These are phyloP conservation scores for Augochlora pura DNA, from an alignment of 1,140 invertebrate genomes.

Conservation along the genomic window DNA sequence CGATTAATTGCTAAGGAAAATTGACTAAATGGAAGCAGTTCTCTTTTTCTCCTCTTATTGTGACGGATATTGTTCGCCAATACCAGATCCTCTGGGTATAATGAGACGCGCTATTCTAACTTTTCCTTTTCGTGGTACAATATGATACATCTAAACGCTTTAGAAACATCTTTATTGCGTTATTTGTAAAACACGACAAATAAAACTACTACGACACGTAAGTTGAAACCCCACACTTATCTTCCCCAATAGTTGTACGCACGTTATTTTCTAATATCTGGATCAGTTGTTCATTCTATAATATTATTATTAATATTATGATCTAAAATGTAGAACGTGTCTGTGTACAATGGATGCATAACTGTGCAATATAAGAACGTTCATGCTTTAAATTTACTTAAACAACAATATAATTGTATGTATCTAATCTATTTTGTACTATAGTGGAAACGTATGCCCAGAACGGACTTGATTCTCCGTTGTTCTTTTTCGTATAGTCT, in stretches of 20 bases:
- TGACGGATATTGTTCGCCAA: not conserved
- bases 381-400: too few relatives aligned
- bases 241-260: slow-evolving; percentile 2
- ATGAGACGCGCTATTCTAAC: slow-evolving; percentile 1
- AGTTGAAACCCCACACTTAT: slow-evolving; percentile 25
- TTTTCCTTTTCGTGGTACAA: slow-evolving; percentile 47
- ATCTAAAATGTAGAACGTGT: too few relatives aligned
- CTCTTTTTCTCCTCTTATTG: not conserved
- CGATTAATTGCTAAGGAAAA: not conserved
- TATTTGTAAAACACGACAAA: slow-evolving; percentile 67
- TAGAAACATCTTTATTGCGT: slow-evolving; percentile 61
- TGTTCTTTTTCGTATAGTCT: too few relatives aligned
- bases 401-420: too few relatives aligned
- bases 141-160: slow-evolving; percentile 60
- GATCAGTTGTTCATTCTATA: not conserved
- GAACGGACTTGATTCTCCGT: too few relatives aligned
- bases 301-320: too few relatives aligned
- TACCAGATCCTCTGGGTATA: slow-evolving; percentile 13
- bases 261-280: not conserved
- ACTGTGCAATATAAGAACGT: not conserved
- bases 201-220: slow-evolving; percentile 59
- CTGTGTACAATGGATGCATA: too few relatives aligned
- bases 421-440: too few relatives aligned
- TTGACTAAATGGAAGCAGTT: not conserved
- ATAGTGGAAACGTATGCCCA: too few relatives aligned